phyloP scores from a whole-genome alignment of 2,888 invertebrate genomes.

The Amphipyra tragopoginis region DNA sequence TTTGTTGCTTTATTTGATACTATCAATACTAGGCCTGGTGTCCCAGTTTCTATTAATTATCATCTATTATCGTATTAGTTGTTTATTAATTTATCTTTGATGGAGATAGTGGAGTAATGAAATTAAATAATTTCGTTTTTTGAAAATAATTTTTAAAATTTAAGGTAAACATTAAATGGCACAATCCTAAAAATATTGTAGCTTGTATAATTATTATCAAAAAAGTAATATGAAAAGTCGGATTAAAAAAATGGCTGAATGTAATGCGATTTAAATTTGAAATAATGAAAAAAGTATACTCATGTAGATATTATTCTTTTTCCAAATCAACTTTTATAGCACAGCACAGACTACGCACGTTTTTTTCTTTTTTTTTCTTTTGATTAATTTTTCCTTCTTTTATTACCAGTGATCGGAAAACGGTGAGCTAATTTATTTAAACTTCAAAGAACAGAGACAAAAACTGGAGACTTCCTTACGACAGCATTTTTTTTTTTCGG shows the following conservation, averaged over 20 bases:
- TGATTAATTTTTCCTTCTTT: neutral
- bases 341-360: neutral
- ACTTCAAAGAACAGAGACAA: too few relatives aligned
- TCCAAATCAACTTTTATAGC: slow-evolving; percentile 2
- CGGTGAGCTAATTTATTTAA: too few relatives aligned
- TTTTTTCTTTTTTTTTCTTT: neutral
- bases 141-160: too few relatives aligned
- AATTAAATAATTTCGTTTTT: neutral
- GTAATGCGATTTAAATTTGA: too few relatives aligned
- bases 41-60: slow-evolving; percentile 12
- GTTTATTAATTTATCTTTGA: slow-evolving; percentile 3
- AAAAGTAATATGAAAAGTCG: too few relatives aligned
- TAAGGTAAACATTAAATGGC: too few relatives aligned
- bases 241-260: too few relatives aligned
- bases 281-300: too few relatives aligned
- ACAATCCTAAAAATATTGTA: too few relatives aligned
- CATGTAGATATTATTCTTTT: slow-evolving; percentile 2
- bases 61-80: neutral
- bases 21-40: slow-evolving; percentile 1
- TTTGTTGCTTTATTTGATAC: slow-evolving; percentile 9
- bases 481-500: too few relatives aligned
- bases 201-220: too few relatives aligned
- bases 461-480: too few relatives aligned
- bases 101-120: slow-evolving; percentile 15
- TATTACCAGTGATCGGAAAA: neutral